Evolutionary conservation across 2,113 vertebrate species (phyloP).

Genomic region (Dromas ardeola): DNA sequence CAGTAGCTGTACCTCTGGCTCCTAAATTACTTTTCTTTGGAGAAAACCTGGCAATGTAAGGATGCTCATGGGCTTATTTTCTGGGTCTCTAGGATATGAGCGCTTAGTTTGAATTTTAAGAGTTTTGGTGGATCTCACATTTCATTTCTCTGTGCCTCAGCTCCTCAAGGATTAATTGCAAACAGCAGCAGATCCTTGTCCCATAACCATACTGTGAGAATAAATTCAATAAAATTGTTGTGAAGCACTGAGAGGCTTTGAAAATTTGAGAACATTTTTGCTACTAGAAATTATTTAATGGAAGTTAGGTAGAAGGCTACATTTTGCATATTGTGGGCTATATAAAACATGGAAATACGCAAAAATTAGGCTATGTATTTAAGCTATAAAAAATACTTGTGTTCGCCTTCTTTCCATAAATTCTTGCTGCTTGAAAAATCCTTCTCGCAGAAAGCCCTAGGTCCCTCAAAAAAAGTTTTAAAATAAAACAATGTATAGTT

Average conservation of each 20-base stretch:
- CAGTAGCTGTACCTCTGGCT: not conserved
- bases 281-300: not conserved
- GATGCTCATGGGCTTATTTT: not conserved
- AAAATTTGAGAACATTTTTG: not conserved
- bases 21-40: not conserved
- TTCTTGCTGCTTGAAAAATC: not conserved
- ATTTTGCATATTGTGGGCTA: not conserved
- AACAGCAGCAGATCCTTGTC: not conserved
- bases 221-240: not conserved
- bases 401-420: not conserved
- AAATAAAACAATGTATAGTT: not conserved
- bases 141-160: not conserved
- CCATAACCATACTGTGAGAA: not conserved
- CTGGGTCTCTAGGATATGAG: not conserved
- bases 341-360: not conserved
- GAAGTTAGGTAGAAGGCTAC: not conserved
- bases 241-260: not conserved
- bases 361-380: not conserved
- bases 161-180: not conserved
- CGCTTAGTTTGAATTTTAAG: not conserved
- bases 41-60: not conserved
- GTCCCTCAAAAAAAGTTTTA: not conserved
- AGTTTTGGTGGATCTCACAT: not conserved
- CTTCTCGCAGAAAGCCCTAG: not conserved
- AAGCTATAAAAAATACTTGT: not conserved